phyloP scores from a whole-genome alignment of 1,140 invertebrate species.

The Drosophila tropicalis region DNA sequence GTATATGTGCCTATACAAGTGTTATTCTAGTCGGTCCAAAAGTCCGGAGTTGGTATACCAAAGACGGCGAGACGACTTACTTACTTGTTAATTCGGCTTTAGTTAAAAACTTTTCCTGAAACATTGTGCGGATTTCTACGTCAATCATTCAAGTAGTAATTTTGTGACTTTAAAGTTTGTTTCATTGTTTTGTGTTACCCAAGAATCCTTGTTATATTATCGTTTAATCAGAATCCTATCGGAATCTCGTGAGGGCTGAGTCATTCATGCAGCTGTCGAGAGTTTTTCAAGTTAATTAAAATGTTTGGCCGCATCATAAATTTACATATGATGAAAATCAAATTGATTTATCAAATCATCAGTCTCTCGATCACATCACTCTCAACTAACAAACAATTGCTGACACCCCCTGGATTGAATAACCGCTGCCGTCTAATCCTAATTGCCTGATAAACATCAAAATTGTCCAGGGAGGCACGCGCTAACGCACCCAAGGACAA shows the following conservation, averaged over 20 bases:
- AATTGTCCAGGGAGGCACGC: slow-evolving; percentile 61
- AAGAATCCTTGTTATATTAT: not conserved
- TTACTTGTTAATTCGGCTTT: too few relatives aligned
- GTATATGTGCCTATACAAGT: too few relatives aligned
- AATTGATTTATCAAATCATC: slow-evolving; percentile 69
- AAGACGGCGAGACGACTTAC: too few relatives aligned
- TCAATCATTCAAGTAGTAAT: not conserved
- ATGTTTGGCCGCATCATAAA: slow-evolving; percentile 50
- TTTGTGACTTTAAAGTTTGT: not conserved
- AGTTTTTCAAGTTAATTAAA: slow-evolving; percentile 60
- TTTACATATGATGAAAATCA: slow-evolving; percentile 70
- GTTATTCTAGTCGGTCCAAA: too few relatives aligned
- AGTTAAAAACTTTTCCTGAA: too few relatives aligned
- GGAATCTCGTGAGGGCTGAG: not conserved
- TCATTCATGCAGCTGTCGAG: slow-evolving; percentile 41
- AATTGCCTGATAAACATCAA: slow-evolving; percentile 76
- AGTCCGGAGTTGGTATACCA: too few relatives aligned
- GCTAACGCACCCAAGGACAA: slow-evolving; percentile 33
- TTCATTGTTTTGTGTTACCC: not conserved
- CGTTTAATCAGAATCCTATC: not conserved
- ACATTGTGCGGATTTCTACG: not conserved
- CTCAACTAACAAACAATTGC: slow-evolving; percentile 7
- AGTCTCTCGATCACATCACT: slow-evolving; percentile 56
- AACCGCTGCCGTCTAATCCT: slow-evolving; percentile 66
- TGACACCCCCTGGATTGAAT: not conserved